A percentile compares a stretch with the other conserved stretches of the same genome.
Conservation (phyloP, 2,888 invertebrate species). For the Scelioninae gen. 1 region DNA sequence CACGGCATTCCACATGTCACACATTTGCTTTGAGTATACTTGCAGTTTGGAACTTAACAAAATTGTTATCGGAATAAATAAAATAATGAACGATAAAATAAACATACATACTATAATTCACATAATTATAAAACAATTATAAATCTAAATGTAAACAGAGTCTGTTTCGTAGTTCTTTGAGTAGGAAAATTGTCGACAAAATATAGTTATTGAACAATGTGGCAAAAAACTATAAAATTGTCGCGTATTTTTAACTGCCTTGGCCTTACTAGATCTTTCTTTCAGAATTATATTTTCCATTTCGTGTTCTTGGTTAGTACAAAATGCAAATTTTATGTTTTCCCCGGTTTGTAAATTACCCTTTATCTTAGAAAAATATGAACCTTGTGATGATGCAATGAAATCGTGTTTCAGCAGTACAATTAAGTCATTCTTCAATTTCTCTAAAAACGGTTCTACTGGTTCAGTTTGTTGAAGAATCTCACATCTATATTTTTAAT, state of each 20-base stretch:
- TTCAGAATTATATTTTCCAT: not conserved
- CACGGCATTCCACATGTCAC: too few species aligned
- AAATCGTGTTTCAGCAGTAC: not conserved
- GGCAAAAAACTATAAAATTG: too few species aligned
- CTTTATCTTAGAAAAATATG: not conserved
- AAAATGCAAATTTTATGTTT: not conserved
- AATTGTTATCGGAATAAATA: too few species aligned
- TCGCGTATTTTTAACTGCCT: too few species aligned
- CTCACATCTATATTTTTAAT: not conserved
- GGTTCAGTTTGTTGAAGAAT: not conserved
- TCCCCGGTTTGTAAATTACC: not conserved
- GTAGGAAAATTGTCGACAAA: not conserved
- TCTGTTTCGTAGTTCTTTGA: too few species aligned
- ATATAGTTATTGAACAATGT: not conserved
- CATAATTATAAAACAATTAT: too few species aligned
- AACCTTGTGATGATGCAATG: not conserved
- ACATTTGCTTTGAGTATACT: too few species aligned
- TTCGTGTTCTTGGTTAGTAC: conserved; percentile 21
- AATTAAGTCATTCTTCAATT: not conserved
- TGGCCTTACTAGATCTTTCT: not conserved
- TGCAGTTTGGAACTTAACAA: too few species aligned
- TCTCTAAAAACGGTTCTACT: not conserved
- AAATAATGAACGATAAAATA: too few species aligned
- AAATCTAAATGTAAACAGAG: too few species aligned
- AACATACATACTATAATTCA: too few species aligned